Conservation (phyloP, 2,113 vertebrate species). For the Ciconia maguari region DNA sequence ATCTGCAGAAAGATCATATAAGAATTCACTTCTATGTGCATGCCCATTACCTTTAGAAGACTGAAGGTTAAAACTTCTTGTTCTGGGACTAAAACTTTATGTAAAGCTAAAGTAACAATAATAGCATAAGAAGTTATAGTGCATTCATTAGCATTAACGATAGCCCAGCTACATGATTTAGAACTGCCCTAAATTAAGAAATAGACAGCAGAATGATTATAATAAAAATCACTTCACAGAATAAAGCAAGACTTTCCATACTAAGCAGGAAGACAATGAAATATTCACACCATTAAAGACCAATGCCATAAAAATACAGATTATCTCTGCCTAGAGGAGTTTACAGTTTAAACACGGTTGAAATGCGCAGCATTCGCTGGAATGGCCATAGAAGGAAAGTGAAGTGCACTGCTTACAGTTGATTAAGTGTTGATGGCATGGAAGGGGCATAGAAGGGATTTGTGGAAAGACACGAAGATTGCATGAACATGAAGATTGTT, state of each 20-base stretch:
- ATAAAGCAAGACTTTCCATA: background rate
- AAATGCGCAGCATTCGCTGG: background rate
- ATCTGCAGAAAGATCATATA: conserved; percentile 78
- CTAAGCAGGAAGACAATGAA: background rate
- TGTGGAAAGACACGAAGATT: background rate
- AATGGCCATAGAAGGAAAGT: background rate
- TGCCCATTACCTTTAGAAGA: background rate
- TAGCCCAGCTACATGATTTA: background rate
- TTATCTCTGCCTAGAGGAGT: background rate
- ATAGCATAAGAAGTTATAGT: background rate
- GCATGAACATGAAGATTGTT: background rate
- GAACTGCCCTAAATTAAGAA: conserved; percentile 13
- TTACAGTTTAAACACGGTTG: background rate
- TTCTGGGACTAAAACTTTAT: background rate
- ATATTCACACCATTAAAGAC: background rate
- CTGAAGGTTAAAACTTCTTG: background rate
- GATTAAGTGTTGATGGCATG: background rate
- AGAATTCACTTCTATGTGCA: background rate
- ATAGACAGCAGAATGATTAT: background rate
- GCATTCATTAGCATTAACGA: background rate
- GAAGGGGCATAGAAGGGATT: background rate
- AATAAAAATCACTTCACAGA: conserved; percentile 1
- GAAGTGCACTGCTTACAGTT: background rate
- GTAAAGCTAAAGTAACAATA: background rate
- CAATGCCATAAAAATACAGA: background rate